Evolutionary conservation across 2,888 invertebrate genomes (phyloP).

Genomic region (Agapetus fuscipes): DNA sequence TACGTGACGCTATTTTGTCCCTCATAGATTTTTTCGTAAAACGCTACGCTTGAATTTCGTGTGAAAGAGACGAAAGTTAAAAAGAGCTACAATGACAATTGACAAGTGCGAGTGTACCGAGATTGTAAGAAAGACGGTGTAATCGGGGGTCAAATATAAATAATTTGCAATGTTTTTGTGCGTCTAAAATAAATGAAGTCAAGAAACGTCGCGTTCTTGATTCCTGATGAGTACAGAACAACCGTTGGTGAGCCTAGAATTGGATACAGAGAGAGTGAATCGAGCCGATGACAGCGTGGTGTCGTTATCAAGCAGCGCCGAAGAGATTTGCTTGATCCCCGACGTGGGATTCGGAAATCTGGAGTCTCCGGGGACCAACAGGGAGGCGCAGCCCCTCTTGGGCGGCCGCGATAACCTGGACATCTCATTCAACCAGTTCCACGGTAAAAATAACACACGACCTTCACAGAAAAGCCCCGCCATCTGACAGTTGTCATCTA

Average conservation of each 20-base stretch:
- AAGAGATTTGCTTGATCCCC: conserved; percentile 70
- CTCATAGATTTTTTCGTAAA: no score
- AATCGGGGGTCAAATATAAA: conserved; percentile 7
- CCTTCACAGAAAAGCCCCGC: no score
- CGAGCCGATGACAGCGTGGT: conserved; percentile 50
- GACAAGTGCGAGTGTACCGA: no score
- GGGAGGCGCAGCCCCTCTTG: conserved; percentile 91
- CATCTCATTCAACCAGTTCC: conserved; percentile 77
- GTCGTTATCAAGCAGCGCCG: conserved; percentile 48
- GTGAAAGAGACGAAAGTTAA: no score
- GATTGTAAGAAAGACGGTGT: no score
- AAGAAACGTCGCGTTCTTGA: conserved; percentile 36
- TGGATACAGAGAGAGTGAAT: conserved; percentile 45
- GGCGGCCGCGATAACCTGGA: conserved; percentile 68
- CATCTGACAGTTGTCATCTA: no score
- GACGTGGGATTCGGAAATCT: conserved; percentile 75
- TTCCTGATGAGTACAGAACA: conserved; percentile 53
- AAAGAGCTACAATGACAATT: no score
- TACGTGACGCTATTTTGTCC: no score
- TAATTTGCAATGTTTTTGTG: conserved; percentile 4
- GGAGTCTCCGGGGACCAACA: conserved; percentile 74
- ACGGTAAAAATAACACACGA: conserved; percentile 52
- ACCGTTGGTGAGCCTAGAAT: conserved; percentile 53
- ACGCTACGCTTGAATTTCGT: no score
- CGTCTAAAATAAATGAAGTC: conserved; percentile 45